Conservation (phyloP, 92 coral and sea anemone genomes). For the Zoanthus sansibaricus region DNA sequence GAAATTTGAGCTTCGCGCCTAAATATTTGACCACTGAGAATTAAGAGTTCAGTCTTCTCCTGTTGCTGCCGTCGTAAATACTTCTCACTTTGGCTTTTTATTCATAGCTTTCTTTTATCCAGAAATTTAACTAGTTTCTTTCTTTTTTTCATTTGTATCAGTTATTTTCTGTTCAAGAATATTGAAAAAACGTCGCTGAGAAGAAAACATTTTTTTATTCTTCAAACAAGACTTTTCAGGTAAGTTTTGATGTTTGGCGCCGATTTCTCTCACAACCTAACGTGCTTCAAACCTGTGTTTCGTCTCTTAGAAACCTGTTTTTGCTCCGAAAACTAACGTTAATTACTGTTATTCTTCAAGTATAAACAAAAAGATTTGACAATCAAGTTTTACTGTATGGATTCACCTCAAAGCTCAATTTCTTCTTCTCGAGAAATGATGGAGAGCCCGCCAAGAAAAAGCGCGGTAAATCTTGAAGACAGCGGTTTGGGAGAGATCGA, state of each 20-base stretch:
- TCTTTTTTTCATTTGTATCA: background rate
- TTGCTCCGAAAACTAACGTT: background rate
- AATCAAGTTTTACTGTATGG: background rate
- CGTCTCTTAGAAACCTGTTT: slow-evolving; percentile 32
- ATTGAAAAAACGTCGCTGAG: background rate
- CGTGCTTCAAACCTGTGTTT: slow-evolving; percentile 17
- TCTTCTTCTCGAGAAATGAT: slow-evolving; percentile 38
- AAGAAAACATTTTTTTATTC: background rate
- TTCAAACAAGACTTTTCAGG: slow-evolving; percentile 21
- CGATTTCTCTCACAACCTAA: background rate
- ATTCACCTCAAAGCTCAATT: slow-evolving; percentile 24
- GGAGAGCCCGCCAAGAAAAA: slow-evolving; percentile 63
- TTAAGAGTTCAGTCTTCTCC: slow-evolving; percentile 19
- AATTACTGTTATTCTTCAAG: slow-evolving; percentile 4
- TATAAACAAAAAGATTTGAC: background rate
- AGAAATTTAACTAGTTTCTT: background rate
- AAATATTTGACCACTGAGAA: slow-evolving; percentile 37
- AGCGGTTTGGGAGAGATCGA: slow-evolving; percentile 69
- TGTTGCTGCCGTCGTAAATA: slow-evolving; percentile 15
- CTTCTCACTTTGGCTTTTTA: slow-evolving; percentile 18
- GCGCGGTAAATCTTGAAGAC: slow-evolving; percentile 73
- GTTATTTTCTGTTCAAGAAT: background rate
- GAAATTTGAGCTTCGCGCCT: slow-evolving; percentile 66
- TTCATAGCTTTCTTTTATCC: background rate
- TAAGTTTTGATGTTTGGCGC: slow-evolving; percentile 43